Evolutionary conservation across 2,113 vertebrate species (phyloP), one percentile per base, ranked within the genome.

Genomic region (Pachycephala philippinensis): DNA sequence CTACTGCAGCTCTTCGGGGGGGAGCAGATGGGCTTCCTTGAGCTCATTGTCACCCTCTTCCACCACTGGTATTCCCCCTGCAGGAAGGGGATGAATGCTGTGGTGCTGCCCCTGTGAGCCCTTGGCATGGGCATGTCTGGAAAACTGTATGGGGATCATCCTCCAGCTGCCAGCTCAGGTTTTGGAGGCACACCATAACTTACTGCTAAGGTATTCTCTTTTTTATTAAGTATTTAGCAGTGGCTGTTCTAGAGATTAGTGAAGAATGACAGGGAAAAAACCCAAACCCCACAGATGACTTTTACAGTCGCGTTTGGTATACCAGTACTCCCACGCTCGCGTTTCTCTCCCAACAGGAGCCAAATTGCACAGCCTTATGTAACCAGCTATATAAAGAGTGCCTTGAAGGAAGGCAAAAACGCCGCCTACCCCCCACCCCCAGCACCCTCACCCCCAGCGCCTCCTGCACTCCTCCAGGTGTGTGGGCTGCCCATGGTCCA

Each of bases 301-400:
- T 87, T 87, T 70, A 64, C 83, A 89, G 87, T 87, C 26, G 0
- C 15, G 65, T 81, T 81, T 78, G 69, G 61, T 91, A 82, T 79
- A 82, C 81, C 63, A 64, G 77, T 50, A 80, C 94, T 91, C 94
- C 93, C 49, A 94, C 91, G 2, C 89, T 20, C 0, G 4, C 1
- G 0, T 94, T 95, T 91, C 84, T 89, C 63, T 94, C 84, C 54
- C 87, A 60, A 83, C 78, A 79, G 91, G 66, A 97, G 77, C 77
- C 81, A 72, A 94, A 96, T 71, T 91, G 77, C 59, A 64, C 59
- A 83, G 93, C 81, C 92, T 96, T 95, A 92, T 87, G 87, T 92
- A 94, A 95, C 44, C 16, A 15, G 72, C 87, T 95, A 89, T 89
- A 93, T 87, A 84, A 95, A 89, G 49, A 92, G 22, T 5, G 40